phyloP scores from a whole-genome alignment of 2,888 invertebrate genomes.

The Pachydiplax longipennis region DNA sequence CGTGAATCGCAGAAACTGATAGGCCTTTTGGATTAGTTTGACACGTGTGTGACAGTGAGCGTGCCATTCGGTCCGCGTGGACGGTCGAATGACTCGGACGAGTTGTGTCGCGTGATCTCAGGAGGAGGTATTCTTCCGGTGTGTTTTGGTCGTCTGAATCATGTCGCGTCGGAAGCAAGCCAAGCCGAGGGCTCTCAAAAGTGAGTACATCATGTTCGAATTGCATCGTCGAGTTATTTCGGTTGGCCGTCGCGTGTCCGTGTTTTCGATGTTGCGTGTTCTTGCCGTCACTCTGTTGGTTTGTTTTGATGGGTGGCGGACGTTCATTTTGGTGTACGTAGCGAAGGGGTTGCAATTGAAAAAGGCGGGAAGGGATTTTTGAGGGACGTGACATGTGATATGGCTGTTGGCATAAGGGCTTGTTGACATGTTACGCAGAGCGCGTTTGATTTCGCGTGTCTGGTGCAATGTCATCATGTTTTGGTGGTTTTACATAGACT shows the following conservation, averaged over 20 bases:
- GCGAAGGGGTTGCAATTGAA: too few relatives aligned
- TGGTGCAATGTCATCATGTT: too few relatives aligned
- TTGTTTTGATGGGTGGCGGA: not conserved
- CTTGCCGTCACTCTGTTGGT: not conserved
- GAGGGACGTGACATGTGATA: too few relatives aligned
- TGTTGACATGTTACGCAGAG: too few relatives aligned
- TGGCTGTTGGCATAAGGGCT: too few relatives aligned
- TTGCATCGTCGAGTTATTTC: not conserved
- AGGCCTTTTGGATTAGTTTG: not conserved
- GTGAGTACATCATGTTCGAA: slow-evolving; percentile 62
- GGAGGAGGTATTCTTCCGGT: not conserved
- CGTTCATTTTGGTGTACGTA: not conserved
- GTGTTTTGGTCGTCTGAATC: slow-evolving; percentile 47
- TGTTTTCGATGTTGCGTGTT: not conserved
- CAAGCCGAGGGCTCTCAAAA: slow-evolving; percentile 73
- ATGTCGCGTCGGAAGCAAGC: slow-evolving; percentile 77
- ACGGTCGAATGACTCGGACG: not conserved
- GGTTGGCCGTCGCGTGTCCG: not conserved
- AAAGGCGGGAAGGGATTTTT: too few relatives aligned
- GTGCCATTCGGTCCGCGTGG: not conserved
- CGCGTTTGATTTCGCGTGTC: too few relatives aligned
- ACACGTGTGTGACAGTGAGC: not conserved
- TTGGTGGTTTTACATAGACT: too few relatives aligned
- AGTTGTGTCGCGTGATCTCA: not conserved
- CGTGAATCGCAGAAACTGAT: not conserved